phyloP scores from a whole-genome alignment of 2,113 vertebrate species.

The Chinchilla lanigera region DNA sequence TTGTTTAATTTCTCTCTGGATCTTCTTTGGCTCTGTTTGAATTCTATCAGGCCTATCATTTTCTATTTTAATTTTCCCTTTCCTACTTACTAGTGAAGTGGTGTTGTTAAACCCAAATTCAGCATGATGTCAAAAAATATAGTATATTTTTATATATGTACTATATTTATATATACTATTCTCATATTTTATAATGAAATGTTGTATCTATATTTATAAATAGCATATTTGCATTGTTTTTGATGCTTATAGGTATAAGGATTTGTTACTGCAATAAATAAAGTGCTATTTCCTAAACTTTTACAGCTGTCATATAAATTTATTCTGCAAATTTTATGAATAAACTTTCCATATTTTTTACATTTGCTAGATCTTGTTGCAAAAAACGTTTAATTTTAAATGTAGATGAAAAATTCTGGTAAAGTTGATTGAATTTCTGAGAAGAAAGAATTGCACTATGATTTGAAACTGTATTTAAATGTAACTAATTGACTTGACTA shows the following conservation, averaged over 20 bases:
- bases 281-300: not conserved
- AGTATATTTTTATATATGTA: not conserved
- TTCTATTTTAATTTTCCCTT: not conserved
- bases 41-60: not conserved
- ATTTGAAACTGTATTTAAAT: slow-evolving; percentile 30
- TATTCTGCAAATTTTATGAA: not conserved
- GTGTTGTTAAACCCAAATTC: not conserved
- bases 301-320: not conserved
- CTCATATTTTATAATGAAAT: not conserved
- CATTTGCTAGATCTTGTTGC: not conserved
- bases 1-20: not conserved
- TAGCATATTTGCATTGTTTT: not conserved
- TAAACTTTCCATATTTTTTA: not conserved
- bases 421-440: not conserved
- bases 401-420: not conserved
- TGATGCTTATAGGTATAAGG: not conserved
- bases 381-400: not conserved
- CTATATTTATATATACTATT: not conserved
- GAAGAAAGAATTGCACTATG: not conserved
- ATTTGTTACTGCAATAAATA: not conserved
- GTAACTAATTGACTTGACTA: not conserved
- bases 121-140: not conserved
- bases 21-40: not conserved
- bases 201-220: not conserved
- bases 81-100: not conserved